These are phyloP conservation scores for Micromussa lordhowensis DNA, from an alignment of 92 coral and sea anemone genomes.

Conservation along the genomic window DNA sequence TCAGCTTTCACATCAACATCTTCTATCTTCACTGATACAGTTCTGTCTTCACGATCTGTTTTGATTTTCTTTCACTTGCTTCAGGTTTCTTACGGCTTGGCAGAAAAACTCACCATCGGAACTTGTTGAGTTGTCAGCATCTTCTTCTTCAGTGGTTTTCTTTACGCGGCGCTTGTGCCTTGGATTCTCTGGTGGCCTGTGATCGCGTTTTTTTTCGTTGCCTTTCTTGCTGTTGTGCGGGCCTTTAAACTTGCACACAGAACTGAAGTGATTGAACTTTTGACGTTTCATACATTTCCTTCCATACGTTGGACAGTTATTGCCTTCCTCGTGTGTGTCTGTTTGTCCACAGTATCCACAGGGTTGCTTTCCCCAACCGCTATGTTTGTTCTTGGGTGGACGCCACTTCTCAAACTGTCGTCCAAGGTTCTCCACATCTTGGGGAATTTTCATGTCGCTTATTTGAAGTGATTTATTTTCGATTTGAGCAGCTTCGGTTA, in stretches of 20 bases:
- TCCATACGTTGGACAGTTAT: constrained; percentile 58
- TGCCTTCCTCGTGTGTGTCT: neutral
- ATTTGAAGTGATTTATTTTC: too few species aligned
- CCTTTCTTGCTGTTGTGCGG: neutral
- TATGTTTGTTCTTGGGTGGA: neutral
- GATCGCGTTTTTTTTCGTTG: neutral
- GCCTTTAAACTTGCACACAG: constrained; percentile 36
- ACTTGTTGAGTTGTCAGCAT: too few species aligned
- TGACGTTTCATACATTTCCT: constrained; percentile 61
- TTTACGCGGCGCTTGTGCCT: too few species aligned
- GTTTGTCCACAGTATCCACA: too few species aligned
- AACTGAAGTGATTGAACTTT: too few species aligned
- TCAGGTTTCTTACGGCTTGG: constrained; percentile 43
- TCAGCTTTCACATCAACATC: too few species aligned
- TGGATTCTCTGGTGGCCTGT: neutral
- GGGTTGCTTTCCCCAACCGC: neutral
- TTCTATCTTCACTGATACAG: too few species aligned
- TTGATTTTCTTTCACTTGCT: too few species aligned
- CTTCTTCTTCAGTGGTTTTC: too few species aligned
- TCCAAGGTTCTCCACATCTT: neutral
- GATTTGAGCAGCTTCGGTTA: too few species aligned
- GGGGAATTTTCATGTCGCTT: too few species aligned
- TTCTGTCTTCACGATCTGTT: too few species aligned
- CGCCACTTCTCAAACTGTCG: neutral
- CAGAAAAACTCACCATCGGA: constrained; percentile 45